phyloP scores from a whole-genome alignment of 2,888 invertebrate genomes.

The Atethmia centrago region DNA sequence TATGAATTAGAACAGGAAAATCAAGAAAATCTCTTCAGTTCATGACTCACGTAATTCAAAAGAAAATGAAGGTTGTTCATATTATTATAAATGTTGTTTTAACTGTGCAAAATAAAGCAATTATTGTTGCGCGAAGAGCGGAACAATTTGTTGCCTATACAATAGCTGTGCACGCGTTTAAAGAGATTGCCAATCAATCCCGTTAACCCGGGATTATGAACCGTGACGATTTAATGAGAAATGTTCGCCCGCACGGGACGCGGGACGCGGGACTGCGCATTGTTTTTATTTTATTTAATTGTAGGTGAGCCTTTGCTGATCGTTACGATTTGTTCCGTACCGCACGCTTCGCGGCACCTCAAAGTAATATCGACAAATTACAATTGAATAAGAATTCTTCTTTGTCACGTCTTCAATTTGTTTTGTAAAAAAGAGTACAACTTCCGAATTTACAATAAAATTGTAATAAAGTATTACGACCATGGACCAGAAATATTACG shows the following conservation, averaged over 20 bases:
- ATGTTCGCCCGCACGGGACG: constrained; percentile 55
- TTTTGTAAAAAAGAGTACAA: constrained; percentile 34
- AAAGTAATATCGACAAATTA: constrained; percentile 49
- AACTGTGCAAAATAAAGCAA: constrained; percentile 56
- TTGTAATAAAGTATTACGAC: constrained; percentile 32
- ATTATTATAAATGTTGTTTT: constrained; percentile 43
- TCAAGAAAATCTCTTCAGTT: not conserved
- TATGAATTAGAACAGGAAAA: not conserved
- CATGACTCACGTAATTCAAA: constrained; percentile 7
- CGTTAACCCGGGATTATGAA: constrained; percentile 68
- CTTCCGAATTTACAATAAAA: constrained; percentile 22
- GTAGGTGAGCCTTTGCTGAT: constrained; percentile 61
- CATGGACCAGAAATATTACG: constrained; percentile 32
- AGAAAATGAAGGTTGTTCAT: constrained; percentile 10
- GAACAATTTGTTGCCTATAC: constrained; percentile 66
- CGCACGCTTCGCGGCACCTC: constrained; percentile 32
- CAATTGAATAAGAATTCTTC: constrained; percentile 37
- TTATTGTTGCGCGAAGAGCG: constrained; percentile 59
- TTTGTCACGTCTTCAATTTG: constrained; percentile 41
- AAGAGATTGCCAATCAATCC: constrained; percentile 69
- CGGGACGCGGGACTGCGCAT: constrained; percentile 30
- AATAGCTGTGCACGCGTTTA: constrained; percentile 64
- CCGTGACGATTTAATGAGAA: constrained; percentile 80
- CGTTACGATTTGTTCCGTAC: constrained; percentile 46
- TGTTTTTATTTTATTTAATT: constrained; percentile 67